phyloP scores from a whole-genome alignment of 2,113 vertebrate genomes.

The Catharus minimus region DNA sequence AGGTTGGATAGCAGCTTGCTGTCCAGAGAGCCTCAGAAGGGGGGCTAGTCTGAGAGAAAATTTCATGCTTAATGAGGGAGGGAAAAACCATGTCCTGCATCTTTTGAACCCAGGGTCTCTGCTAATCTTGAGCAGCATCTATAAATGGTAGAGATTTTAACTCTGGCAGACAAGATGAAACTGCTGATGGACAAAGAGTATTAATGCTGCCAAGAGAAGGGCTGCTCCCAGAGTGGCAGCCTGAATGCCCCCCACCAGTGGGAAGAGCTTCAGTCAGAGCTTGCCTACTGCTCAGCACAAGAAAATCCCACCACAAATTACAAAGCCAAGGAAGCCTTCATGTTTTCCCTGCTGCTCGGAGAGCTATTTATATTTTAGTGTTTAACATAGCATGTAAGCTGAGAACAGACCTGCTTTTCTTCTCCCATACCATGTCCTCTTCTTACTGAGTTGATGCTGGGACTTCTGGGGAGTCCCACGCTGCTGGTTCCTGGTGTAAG shows the following conservation, averaged over 20 bases:
- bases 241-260: conserved; percentile 49
- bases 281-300: not conserved
- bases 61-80: rapidly evolving
- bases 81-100: not conserved
- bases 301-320: conserved; percentile 56
- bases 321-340: conserved; percentile 55
- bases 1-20: not conserved
- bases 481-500: not conserved
- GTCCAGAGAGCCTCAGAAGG: not conserved
- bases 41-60: not conserved
- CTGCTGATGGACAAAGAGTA: not conserved
- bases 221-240: not conserved
- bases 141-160: not conserved
- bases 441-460: conserved; percentile 6
- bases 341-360: conserved; percentile 46
- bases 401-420: conserved; percentile 55
- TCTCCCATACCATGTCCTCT: conserved; percentile 10
- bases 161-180: not conserved
- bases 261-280: conserved; percentile 47
- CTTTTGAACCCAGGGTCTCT: not conserved
- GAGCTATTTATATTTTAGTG: conserved; percentile 53
- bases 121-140: not conserved
- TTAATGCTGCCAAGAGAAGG: not conserved
- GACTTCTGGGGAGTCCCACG: not conserved
- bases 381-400: conserved; percentile 18